Percentiles rank a stretch among this genome's conserved stretches.
Conservation (phyloP, 2,888 invertebrate genomes). For the Ophion ventricosus region DNA sequence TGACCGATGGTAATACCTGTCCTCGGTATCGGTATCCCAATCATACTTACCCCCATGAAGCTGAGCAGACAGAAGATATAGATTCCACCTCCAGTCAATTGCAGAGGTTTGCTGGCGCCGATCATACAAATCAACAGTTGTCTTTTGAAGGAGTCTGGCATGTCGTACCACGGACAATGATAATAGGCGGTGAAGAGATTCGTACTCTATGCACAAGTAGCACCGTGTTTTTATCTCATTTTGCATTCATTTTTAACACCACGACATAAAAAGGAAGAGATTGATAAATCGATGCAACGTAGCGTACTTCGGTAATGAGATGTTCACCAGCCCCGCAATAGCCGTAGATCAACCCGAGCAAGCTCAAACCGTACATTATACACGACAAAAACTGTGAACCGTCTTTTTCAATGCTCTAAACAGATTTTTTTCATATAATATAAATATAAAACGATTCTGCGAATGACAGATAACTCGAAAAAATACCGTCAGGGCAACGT, state of each 20-base stretch:
- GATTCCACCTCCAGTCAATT: slow-evolving; percentile 85
- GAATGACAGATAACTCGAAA: neutral
- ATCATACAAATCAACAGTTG: slow-evolving; percentile 84
- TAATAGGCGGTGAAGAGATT: slow-evolving; percentile 83
- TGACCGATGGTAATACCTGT: neutral
- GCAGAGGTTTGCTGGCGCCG: slow-evolving; percentile 84
- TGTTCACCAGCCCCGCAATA: slow-evolving; percentile 70
- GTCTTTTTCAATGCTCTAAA: slow-evolving; percentile 12
- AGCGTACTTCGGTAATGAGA: slow-evolving; percentile 66
- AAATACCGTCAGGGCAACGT: slow-evolving; percentile 58
- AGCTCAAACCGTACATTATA: slow-evolving; percentile 16
- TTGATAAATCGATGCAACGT: neutral
- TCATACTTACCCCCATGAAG: slow-evolving; percentile 44
- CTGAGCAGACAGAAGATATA: slow-evolving; percentile 75
- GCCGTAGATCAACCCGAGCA: slow-evolving; percentile 65
- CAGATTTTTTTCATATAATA: neutral
- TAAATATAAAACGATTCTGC: neutral
- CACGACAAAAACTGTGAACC: slow-evolving; percentile 2
- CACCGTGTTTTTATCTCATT: neutral
- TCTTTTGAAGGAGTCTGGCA: slow-evolving; percentile 82
- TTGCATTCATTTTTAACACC: too few relatives aligned
- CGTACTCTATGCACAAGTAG: slow-evolving; percentile 28
- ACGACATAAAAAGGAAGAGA: neutral
- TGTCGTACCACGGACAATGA: slow-evolving; percentile 85
- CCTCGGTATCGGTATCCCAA: neutral